Conservation (phyloP, 2,113 vertebrate genomes). For the Sula dactylatra region DNA sequence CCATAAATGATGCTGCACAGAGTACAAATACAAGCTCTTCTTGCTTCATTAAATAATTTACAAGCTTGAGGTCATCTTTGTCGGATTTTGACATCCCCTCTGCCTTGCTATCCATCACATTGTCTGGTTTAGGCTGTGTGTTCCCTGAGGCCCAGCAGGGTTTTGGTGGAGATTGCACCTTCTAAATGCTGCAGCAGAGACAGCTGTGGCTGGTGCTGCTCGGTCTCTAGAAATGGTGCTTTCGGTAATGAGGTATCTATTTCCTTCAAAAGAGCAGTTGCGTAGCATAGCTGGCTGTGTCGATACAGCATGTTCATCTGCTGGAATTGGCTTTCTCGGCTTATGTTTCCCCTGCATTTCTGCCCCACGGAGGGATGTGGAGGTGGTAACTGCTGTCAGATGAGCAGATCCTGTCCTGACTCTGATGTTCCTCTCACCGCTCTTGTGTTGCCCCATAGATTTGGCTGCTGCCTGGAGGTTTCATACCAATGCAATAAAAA, state of each 20-base stretch:
- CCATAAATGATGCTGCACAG: not conserved
- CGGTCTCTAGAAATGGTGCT: not conserved
- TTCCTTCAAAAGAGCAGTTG: not conserved
- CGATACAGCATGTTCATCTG: not conserved
- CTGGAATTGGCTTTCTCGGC: not conserved
- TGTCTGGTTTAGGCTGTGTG: not conserved
- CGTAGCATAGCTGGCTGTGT: fast-evolving
- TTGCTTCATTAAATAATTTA: not conserved
- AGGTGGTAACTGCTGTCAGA: not conserved
- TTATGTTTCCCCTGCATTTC: not conserved
- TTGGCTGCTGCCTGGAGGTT: not conserved
- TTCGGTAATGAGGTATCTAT: not conserved
- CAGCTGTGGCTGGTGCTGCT: not conserved
- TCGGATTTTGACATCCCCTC: not conserved
- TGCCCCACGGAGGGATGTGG: not conserved
- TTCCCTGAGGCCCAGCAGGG: not conserved
- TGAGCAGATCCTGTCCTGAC: not conserved
- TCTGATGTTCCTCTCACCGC: not conserved
- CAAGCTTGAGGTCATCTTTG: not conserved
- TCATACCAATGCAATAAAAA: not conserved
- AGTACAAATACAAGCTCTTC: not conserved
- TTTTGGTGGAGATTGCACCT: not conserved
- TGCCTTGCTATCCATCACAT: not conserved
- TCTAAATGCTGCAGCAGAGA: not conserved
- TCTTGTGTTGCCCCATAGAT: not conserved